A percentile compares a stretch with the other conserved stretches of the same genome.
These are phyloP conservation scores for Tympanoctomys barrerae DNA, from an alignment of 2,797 vertebrate species.

Conservation along the genomic window DNA sequence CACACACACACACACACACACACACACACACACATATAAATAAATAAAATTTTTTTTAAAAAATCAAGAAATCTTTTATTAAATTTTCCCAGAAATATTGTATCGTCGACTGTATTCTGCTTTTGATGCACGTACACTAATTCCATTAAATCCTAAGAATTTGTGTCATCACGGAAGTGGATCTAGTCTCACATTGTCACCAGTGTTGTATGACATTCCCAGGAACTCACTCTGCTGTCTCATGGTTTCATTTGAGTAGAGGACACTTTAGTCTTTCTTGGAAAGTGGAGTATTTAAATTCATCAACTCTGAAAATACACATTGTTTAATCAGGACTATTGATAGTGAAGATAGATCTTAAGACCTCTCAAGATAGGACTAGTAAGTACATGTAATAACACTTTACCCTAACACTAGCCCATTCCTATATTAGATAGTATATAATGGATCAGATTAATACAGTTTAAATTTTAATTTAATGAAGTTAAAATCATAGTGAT, in stretches of 20 bases:
- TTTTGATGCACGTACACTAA: not conserved
- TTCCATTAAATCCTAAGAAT: slow-evolving; percentile 8
- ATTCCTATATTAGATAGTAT: slow-evolving; percentile 8
- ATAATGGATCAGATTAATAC: slow-evolving; percentile 19
- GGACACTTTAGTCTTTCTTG: slow-evolving; percentile 29
- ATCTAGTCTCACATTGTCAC: not conserved
- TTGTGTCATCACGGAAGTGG: not conserved
- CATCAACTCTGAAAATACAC: not conserved
- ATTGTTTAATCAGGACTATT: slow-evolving; percentile 10
- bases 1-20: no score
- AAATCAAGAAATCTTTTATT: not conserved
- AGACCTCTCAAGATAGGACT: not conserved
- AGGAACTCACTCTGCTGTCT: not conserved
- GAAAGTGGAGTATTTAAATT: slow-evolving; percentile 25
- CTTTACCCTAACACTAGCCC: not conserved
- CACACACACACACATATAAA: no score
- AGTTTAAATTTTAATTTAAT: slow-evolving; percentile 27
- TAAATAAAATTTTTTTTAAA: no score
- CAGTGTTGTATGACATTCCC: not conserved
- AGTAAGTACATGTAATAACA: not conserved
- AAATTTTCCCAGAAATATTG: not conserved
- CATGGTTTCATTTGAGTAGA: slow-evolving; percentile 36
- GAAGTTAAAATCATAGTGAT: slow-evolving; percentile 20
- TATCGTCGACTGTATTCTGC: not conserved
- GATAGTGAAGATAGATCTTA: not conserved